Percentiles rank a stretch among this genome's conserved stretches.
These are phyloP conservation scores for Nymphalis polychloros DNA, from an alignment of 2,888 invertebrate genomes.

Conservation along the genomic window DNA sequence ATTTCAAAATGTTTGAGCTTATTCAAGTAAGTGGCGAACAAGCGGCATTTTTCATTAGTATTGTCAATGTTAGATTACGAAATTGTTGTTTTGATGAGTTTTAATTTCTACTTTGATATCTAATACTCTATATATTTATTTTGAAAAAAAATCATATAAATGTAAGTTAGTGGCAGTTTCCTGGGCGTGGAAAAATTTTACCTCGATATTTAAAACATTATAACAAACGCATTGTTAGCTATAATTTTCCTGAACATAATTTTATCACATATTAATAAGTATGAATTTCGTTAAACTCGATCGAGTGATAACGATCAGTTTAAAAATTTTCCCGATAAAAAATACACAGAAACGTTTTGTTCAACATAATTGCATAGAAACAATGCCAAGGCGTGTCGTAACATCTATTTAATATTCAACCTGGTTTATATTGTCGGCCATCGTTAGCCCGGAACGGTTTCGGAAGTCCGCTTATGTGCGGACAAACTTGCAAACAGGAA, in stretches of 20 bases:
- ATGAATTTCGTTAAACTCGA: slow-evolving; percentile 13
- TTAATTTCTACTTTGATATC: too few species aligned
- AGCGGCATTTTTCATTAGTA: background rate
- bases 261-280: too few species aligned
- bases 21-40: background rate
- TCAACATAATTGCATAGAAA: slow-evolving; percentile 21
- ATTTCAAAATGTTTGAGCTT: background rate
- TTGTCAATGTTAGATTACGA: background rate
- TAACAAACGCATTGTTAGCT: too few species aligned
- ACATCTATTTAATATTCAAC: slow-evolving; percentile 29
- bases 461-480: slow-evolving; percentile 20
- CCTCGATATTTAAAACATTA: too few species aligned
- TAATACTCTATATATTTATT: too few species aligned
- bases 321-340: slow-evolving; percentile 9
- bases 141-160: too few species aligned
- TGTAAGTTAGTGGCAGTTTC: too few species aligned
- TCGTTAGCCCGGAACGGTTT: slow-evolving; percentile 12
- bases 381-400: slow-evolving; percentile 25
- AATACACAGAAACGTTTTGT: slow-evolving; percentile 9
- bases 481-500: background rate
- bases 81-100: too few species aligned
- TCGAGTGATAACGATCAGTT: slow-evolving; percentile 12
- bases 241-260: too few species aligned
- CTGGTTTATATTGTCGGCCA: slow-evolving; percentile 21
- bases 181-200: too few species aligned